Evolutionary conservation across 1,140 invertebrate species (phyloP), one percentile per base, ranked within the genome.

Genomic region (Apis laboriosa): DNA sequence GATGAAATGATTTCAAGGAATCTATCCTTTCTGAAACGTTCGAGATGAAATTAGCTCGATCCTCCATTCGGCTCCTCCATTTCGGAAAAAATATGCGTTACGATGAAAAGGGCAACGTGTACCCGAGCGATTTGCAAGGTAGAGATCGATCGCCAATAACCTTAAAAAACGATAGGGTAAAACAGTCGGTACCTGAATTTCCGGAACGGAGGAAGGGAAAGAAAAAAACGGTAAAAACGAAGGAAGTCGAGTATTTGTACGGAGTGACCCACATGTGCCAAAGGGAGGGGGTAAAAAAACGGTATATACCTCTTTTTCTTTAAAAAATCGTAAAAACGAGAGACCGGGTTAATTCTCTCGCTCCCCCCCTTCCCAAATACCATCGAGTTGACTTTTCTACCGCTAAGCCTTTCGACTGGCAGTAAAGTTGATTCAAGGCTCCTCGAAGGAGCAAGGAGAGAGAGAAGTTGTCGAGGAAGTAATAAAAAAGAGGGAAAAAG

Each of bases 361-460:
- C 17, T 9, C 19, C 49, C 49, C 49, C 68, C 21, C 49, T 24
- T 71, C 28, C 21, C 15, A 34, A 60, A 49, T 55, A 17, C 51
- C 34, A 21, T 82, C 87, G 66, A 84, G 86, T 92, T 92, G 86
- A 92, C 85, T 91, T 91, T 82, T 68, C 88, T 81, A 86, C 87
- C 86, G 64, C 88, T 89, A 91, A 92, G 86, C 90, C 91, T 92
- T 92, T 92, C 84, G 63, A 1, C 15, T 53, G 43, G 86, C 84
- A 90, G 88, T 92, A 90, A 92, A 93, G 90, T 92, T 92, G 92
- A 93, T 93, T 91, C 86, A 63, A 63, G 68, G n/a, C n/a, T n/a
- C 60, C 78, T 84, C 64, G 63, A 77, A 2, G 80, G n/a, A 75
- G 21, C 34, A n/a, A 60, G 43, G 49, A 1, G 61, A 12, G 24